Evolutionary conservation across 1,140 invertebrate species (phyloP).

Genomic region (Diabrotica undecimpunctata): DNA sequence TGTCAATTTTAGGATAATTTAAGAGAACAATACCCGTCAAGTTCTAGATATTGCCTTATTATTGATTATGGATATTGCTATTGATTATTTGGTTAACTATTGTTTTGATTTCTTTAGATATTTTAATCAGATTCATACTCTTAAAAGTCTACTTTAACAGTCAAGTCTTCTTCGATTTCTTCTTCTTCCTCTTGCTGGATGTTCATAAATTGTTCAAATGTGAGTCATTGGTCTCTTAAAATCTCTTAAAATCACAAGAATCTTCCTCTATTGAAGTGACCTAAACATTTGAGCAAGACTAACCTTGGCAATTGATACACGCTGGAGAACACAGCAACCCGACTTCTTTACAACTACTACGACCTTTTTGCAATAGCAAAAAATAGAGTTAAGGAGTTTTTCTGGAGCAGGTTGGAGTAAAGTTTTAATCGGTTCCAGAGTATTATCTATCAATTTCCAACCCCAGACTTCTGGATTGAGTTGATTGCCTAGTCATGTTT

Average conservation of each 20-base stretch:
- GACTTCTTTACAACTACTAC: neutral
- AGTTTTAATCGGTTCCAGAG: neutral
- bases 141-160: no score
- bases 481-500: no score
- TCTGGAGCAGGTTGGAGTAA: neutral
- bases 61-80: neutral
- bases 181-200: neutral
- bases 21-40: neutral
- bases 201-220: conserved; percentile 1
- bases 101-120: neutral
- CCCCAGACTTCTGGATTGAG: no score
- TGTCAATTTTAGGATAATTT: neutral
- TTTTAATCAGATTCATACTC: no score
- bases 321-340: neutral
- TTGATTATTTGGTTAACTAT: neutral
- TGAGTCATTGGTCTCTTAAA: neutral
- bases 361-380: neutral
- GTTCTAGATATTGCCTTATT: neutral
- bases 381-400: neutral
- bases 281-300: neutral
- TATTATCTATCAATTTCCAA: no score
- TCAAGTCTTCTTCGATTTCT: neutral
- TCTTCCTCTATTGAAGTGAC: neutral
- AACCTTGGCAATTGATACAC: neutral
- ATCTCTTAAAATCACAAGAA: neutral